A percentile compares a stretch with the other conserved stretches of the same genome.
These are phyloP conservation scores for Megamerina dolium DNA, from an alignment of 2,888 invertebrate species.

Conservation along the genomic window DNA sequence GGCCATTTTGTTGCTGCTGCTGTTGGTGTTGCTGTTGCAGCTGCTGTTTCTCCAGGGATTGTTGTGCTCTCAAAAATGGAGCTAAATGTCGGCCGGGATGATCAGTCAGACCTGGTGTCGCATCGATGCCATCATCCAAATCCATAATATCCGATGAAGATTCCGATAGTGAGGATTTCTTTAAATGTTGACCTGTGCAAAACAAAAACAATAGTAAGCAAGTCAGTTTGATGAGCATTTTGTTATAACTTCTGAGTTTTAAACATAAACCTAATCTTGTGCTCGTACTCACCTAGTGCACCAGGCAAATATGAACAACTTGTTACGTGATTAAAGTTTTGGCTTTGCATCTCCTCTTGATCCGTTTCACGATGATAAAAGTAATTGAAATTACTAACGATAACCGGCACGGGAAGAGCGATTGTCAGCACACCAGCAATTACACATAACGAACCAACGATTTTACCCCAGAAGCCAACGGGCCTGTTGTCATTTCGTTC, in stretches of 20 bases:
- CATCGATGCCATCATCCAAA: conserved; percentile 75
- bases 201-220: background rate
- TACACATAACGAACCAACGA: conserved; percentile 96
- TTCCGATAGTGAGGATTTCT: conserved; percentile 82
- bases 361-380: conserved; percentile 99
- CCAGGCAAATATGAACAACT: conserved; percentile 95
- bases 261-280: background rate
- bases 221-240: too few species aligned
- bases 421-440: conserved; percentile 99
- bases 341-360: conserved; percentile 98
- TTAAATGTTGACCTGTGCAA: conserved; percentile 70
- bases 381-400: conserved; percentile 99
- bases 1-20: conserved; percentile 35
- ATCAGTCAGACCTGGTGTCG: conserved; percentile 50
- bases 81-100: conserved; percentile 48
- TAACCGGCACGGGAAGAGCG: conserved; percentile 97
- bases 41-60: conserved; percentile 48
- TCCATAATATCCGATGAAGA: conserved; percentile 89
- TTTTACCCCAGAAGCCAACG: conserved; percentile 98
- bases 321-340: conserved; percentile 96
- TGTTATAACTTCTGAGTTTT: background rate
- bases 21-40: conserved; percentile 42
- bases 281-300: conserved; percentile 66
- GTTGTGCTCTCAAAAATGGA: conserved; percentile 50
- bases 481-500: conserved; percentile 79